Evolutionary conservation across 2,888 invertebrate species (phyloP).

Genomic region (Galeopsomyia nigrocyanea): DNA sequence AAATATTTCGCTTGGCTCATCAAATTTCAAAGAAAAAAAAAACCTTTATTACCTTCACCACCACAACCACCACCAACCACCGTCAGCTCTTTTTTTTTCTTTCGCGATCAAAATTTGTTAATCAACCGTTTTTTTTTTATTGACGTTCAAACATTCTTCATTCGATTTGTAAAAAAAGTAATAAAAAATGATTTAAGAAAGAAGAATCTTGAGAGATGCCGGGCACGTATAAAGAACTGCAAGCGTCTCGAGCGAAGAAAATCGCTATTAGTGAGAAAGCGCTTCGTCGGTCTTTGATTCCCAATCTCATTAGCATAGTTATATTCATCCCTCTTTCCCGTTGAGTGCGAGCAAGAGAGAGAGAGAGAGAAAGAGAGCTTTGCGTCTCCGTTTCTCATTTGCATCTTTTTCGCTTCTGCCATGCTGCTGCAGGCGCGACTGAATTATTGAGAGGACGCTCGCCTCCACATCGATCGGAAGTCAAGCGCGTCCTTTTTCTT

Average conservation of each 20-base stretch:
- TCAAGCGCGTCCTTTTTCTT: neutral
- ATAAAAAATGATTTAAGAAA: too few relatives aligned
- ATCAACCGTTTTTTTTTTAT: neutral
- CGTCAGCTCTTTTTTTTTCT: too few relatives aligned
- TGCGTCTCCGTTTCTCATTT: slow-evolving; percentile 25
- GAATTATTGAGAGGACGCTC: slow-evolving; percentile 37
- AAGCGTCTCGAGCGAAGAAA: neutral
- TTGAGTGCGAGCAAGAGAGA: too few relatives aligned
- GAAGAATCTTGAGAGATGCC: too few relatives aligned
- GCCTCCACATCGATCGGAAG: slow-evolving; percentile 30
- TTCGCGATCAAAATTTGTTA: slow-evolving; percentile 8
- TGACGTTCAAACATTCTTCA: too few relatives aligned
- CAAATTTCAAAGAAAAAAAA: neutral
- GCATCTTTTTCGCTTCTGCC: slow-evolving; percentile 20
- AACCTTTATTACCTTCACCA: too few relatives aligned
- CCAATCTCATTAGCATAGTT: slow-evolving; percentile 30
- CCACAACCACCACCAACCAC: too few relatives aligned
- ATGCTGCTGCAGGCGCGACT: slow-evolving; percentile 1
- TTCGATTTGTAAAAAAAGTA: too few relatives aligned
- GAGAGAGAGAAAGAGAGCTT: neutral
- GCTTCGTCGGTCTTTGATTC: slow-evolving; percentile 31
- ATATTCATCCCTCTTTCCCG: slow-evolving; percentile 14
- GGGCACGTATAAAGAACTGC: too few relatives aligned
- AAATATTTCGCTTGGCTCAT: slow-evolving; percentile 23
- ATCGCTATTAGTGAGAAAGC: slow-evolving; percentile 1